Evolutionary conservation across 1,140 invertebrate genomes (phyloP).

Genomic region (Limonius californicus): DNA sequence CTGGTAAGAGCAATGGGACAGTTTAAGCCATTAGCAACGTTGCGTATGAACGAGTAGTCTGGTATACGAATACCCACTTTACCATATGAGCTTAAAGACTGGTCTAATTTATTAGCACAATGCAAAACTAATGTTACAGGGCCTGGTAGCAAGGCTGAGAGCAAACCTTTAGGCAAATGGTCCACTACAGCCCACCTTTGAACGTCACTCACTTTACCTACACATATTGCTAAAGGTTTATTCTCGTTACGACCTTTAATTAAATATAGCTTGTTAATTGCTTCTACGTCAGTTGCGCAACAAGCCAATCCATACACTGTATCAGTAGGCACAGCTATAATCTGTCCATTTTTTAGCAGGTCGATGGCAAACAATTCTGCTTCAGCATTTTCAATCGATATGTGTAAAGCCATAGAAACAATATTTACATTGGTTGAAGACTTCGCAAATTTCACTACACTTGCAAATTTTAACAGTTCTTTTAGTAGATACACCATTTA

Average conservation of each 20-base stretch:
- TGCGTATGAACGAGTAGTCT: slow-evolving; percentile 71
- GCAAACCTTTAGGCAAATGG: slow-evolving; percentile 64
- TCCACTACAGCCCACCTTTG: slow-evolving; percentile 71
- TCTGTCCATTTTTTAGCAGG: slow-evolving; percentile 53
- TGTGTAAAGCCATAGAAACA: slow-evolving; percentile 33
- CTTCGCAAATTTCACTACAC: no score
- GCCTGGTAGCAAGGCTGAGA: slow-evolving; percentile 78
- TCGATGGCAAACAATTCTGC: slow-evolving; percentile 55
- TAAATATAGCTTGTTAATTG: slow-evolving; percentile 73
- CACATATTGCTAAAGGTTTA: slow-evolving; percentile 91
- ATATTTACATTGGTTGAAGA: not conserved
- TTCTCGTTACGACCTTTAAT: slow-evolving; percentile 81
- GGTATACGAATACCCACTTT: slow-evolving; percentile 92
- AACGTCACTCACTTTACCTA: slow-evolving; percentile 67
- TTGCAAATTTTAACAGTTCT: no score
- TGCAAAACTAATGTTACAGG: slow-evolving; percentile 90
- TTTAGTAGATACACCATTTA: no score
- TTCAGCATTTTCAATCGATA: slow-evolving; percentile 28
- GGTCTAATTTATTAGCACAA: slow-evolving; percentile 69
- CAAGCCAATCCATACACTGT: slow-evolving; percentile 94
- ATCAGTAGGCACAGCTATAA: slow-evolving; percentile 92
- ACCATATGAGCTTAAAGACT: slow-evolving; percentile 70
- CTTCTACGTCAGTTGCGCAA: slow-evolving; percentile 68
- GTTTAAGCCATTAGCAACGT: slow-evolving; percentile 61
- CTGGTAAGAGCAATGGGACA: slow-evolving; percentile 89